Evolutionary conservation across 1,140 invertebrate species (phyloP).

Genomic region (Drosophila guanche): DNA sequence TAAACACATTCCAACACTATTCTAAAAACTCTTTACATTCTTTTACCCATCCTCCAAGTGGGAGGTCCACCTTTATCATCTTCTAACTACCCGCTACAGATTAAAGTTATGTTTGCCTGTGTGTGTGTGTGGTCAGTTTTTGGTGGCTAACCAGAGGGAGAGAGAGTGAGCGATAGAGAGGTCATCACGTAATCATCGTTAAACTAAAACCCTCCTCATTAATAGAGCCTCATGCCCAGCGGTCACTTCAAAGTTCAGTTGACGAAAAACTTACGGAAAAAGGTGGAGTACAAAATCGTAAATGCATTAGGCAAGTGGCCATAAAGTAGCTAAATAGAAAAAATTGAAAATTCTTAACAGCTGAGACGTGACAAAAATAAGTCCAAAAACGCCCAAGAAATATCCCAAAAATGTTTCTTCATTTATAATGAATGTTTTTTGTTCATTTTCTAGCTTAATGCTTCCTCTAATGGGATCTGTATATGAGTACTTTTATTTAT

Average conservation of each 20-base stretch:
- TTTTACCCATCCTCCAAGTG: constrained; percentile 1
- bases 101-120: not conserved
- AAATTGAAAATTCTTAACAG: constrained; percentile 35
- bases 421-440: constrained; percentile 28
- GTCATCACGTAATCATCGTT: constrained; percentile 48
- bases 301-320: constrained; percentile 60
- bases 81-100: not conserved
- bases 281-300: constrained; percentile 51
- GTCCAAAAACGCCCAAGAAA: constrained; percentile 20
- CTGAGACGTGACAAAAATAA: constrained; percentile 68
- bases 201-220: constrained; percentile 41
- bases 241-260: constrained; percentile 60
- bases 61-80: constrained; percentile 8
- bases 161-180: constrained; percentile 9
- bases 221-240: constrained; percentile 32
- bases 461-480: constrained; percentile 39
- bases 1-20: not conserved
- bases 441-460: constrained; percentile 48
- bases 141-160: not conserved
- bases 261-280: constrained; percentile 44
- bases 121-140: constrained; percentile 24
- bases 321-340: constrained; percentile 57
- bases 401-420: not conserved
- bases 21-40: not conserved
- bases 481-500: not conserved